Percentiles rank a stretch among this genome's conserved stretches.
Evolutionary conservation across 1,140 invertebrate genomes (phyloP).

Genomic region (Drosophila trapezifrons): DNA sequence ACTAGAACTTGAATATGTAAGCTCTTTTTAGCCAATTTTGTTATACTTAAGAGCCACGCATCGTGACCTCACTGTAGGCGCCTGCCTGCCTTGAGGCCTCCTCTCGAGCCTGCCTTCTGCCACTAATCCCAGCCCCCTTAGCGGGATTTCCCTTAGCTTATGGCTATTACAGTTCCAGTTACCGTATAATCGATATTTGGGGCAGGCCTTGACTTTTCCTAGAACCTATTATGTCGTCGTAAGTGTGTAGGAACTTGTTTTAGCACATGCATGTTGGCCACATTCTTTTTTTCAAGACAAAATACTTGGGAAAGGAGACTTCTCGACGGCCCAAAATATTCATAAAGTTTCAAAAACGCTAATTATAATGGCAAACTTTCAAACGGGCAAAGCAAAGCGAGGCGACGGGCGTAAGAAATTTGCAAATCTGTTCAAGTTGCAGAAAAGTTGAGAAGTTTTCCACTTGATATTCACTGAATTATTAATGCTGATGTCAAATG

Average conservation of each 20-base stretch:
- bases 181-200: constrained; percentile 41
- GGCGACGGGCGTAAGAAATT: neutral
- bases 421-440: constrained; percentile 40
- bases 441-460: constrained; percentile 46
- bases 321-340: constrained; percentile 24
- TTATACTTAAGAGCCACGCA: no score
- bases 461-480: constrained; percentile 42
- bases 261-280: constrained; percentile 11
- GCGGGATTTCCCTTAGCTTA: constrained; percentile 24
- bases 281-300: constrained; percentile 9
- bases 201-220: constrained; percentile 47
- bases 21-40: neutral
- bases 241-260: constrained; percentile 24
- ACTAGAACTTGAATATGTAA: no score
- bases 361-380: constrained; percentile 44
- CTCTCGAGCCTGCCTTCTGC: constrained; percentile 13
- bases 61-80: neutral
- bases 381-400: neutral
- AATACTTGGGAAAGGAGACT: constrained; percentile 5
- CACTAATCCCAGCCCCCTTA: constrained; percentile 20
- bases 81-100: neutral
- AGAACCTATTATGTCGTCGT: constrained; percentile 3
- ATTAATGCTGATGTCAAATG: constrained; percentile 44
- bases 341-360: constrained; percentile 48
- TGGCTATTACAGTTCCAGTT: constrained; percentile 38